Evolutionary conservation across 2,888 invertebrate genomes (phyloP), one percentile per base, ranked within the genome.

Genomic region (Calephelis perditalis): DNA sequence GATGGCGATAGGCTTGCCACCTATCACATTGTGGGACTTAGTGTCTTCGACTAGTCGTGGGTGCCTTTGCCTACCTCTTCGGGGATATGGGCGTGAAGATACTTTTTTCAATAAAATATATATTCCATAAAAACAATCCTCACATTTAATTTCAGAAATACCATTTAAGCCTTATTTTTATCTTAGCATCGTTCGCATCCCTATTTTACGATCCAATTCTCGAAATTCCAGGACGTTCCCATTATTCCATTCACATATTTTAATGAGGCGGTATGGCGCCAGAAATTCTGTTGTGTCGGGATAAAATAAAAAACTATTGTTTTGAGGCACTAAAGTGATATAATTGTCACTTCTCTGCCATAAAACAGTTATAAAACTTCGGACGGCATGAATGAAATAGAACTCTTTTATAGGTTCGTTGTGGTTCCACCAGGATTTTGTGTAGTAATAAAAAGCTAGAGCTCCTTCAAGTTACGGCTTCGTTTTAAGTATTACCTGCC

Each of bases 351-450:
- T 65, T 67, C 65, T 63, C 61, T 56, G 52, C 61, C 36, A 61
- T 63, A 62, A 65, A 63, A 66, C 62, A 35, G 52, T 54, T n/a
- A 54, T 54, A 35, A 54, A 54, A 54, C 35, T 40, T 40, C 58
- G 57, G 61, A 58, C 63, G 63, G 62, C 65, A 68, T 72, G 72
- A 72, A 73, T 72, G 62, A 67, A 63, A 73, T 68, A 72, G 71
- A 70, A 68, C 65, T 68, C 62, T 68, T 68, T 68, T 67, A 65
- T 65, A 60, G 66, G 67, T 67, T 65, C 69, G 69, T 72, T 73
- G 69, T 71, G 59, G 62, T 61, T 63, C 59, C 67, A 69, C 67
- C 67, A 70, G 63, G 71, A 68, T 56, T 63, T 57, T 45, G 56
- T 62, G 65, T 63, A 55, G 60, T 65, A 62, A 65, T 63, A 69